Base-by-base conservation (phyloP, 53 echinoderm and acorn worm genomes). In the Hippasteria phrygiana region DNA sequence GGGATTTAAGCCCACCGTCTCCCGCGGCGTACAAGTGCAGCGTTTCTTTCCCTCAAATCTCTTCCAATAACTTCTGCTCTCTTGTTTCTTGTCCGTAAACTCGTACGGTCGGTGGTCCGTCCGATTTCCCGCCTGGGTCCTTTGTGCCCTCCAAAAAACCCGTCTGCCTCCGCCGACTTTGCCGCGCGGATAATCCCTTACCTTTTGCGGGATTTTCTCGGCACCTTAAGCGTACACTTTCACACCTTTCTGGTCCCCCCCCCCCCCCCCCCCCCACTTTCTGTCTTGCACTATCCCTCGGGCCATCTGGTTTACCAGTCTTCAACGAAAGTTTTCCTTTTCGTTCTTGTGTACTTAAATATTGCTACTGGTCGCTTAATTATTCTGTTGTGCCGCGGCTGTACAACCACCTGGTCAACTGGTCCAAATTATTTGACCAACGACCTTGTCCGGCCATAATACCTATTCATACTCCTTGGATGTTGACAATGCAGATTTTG, bases 141-240 rank as follows among this genome's bases (percentile, higher is more conserved):
- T 51, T 76, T 76, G 50, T 76, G 39, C 20, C 22, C 11, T 45
- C 46, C 46, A 45, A 45, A 26, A 59, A 59, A 4, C 59, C 47
- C 26, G 34, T 51, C 36, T 55, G 55, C 47, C 59, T 53, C 78
- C 9, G 59, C 37, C 56, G 40, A 78, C 59, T 78, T 55, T 10
- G 53, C 55, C 78, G 62, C 36, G 55, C 27, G 3, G 56, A n/a
- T 78, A 78, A 78, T 78, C 78, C 78, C 27, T 29, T 42, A 78
- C 78, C 78, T 78, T 55, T 78, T 38, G 62, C 32, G 14, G 55
- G 78, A 59, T 78, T 78, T 62, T 59, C 78, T 39, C 59, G 47
- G 55, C 59, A 56, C 77, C 55, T 10, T 5, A 16, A 36, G 56
- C 48, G 28, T 59, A 47, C 59, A 78, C 22, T 78, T 78, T 78